Evolutionary conservation across 2,113 vertebrate species (phyloP), one percentile per base, ranked within the genome.

Genomic region (Toxotes chatareus): DNA sequence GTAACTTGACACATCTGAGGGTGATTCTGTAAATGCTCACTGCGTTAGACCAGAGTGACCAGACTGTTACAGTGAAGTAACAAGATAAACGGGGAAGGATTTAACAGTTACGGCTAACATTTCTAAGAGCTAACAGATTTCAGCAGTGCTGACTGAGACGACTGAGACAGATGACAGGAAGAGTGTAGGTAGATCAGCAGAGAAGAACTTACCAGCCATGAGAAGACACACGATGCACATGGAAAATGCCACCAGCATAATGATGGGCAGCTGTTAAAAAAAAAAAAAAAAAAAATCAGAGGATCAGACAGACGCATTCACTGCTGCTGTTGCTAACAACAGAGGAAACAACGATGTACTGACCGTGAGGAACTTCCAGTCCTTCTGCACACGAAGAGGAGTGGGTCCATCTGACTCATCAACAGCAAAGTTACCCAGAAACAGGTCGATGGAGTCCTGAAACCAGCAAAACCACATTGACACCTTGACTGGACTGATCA

Each of bases 141-240:
- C 49, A 56, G 23, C 36, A 16, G 19, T 36, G 21, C 31, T 65
- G 19, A n/a, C 4, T 44, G 31, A 1, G 32, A 61, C 8, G 32
- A 61, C 8, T 32, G 7, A 40, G 32, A 59, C 4, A 10, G 14
- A 17, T 9, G n/a, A 62, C 3, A 44, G 4, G 27, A 27, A 27
- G 10, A 53, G 17, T 12, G 59, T 21, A 53, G 34, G 13, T 1
- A 40, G 5, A 36, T 46, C n/a, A 34, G 42, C 14, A 56, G 44
- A 69, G n/a, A 23, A 7, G 11, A 49, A 88, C 98, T 96, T 94
- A 99, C 98, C 98, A 57, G 98, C 97, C 96, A 97, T 97, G 2
- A 99, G 96, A 79, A 99, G 93, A 86, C 97, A 98, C 90, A 99
- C 97, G 85, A 99, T 97, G 93, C 98, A 99, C 98, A 99, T 99